A percentile compares a stretch with the other conserved stretches of the same genome.
Conservation (phyloP, 2,888 invertebrate species). For the Plusia festucae region DNA sequence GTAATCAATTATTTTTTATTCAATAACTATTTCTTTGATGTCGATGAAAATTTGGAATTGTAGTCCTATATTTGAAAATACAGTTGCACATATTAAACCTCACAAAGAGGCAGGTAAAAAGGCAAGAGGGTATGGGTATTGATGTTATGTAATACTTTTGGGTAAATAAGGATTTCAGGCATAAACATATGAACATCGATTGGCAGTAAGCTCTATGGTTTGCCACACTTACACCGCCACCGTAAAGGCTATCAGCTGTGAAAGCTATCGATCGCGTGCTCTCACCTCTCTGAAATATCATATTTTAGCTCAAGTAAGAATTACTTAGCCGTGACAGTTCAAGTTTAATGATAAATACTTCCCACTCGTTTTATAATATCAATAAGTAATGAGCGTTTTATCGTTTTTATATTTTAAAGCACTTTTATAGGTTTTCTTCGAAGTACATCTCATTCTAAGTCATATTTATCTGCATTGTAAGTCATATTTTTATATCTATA, state of each 20-base stretch:
- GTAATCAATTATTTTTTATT: too few species aligned
- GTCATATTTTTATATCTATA: slow-evolving; percentile 5
- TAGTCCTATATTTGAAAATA: too few species aligned
- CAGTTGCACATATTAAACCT: too few species aligned
- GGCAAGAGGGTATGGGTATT: too few species aligned
- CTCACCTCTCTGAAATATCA: background rate
- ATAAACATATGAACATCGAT: background rate
- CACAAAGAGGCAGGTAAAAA: too few species aligned
- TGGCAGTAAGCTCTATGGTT: background rate
- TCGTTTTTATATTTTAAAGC: background rate
- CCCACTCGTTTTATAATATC: background rate
- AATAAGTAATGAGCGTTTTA: background rate
- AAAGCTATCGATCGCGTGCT: background rate
- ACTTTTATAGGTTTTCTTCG: slow-evolving; percentile 25
- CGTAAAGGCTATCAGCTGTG: slow-evolving; percentile 3
- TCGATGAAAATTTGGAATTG: too few species aligned
- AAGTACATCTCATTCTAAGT: slow-evolving; percentile 15
- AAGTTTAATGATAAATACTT: background rate
- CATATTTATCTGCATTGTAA: slow-evolving; percentile 12
- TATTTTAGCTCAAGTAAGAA: background rate
- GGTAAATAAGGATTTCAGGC: background rate
- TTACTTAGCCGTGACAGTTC: background rate
- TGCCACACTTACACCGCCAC: background rate
- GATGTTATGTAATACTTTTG: background rate
- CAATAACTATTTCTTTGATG: too few species aligned